Evolutionary conservation across 2,888 invertebrate genomes (phyloP), one percentile per base, ranked within the genome.

Genomic region (Eudasyphora cyanicolor): DNA sequence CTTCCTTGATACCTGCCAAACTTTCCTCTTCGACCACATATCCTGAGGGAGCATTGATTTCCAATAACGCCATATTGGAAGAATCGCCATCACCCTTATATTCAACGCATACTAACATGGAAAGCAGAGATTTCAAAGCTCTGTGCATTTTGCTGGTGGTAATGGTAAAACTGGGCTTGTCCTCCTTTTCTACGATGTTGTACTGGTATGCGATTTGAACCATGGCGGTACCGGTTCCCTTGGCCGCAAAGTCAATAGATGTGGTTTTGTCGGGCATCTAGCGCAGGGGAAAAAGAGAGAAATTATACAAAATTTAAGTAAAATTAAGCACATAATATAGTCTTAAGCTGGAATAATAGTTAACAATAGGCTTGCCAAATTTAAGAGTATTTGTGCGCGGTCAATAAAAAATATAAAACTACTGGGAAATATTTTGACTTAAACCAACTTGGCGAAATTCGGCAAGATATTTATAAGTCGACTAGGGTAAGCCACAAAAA

Each of bases 61-160:
- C 97, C 93, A 98, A 95, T 1, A 98, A 95, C n/a, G 97, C 96
- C 95, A 98, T 96, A 86, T 98, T 98, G 86, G 95, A 95, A 29
- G 94, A 93, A 87, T 94, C 94, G 42, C 94, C 88, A 8, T 87
- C 88, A 24, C 89, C 91, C 5, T 88, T 86, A 24, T 93, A 96
- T 94, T 95, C 95, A 62, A 96, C 94, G 89, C 98, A 98, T 67
- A 97, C 94, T 10, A 95, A 96, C 38, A 98, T 93, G 89, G 96
- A 96, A 81, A 98, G 92, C 86, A 97, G 95, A 89, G 96, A 94
- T 32, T 71, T 64, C 21, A 21, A 21, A 0, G 97, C 96, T 85
- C 95, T 95, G 6, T 88, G 84, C 87, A 95, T 95, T 90, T 97
- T 97, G 10, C 97, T 95, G 87, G 96, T 94, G 0, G 97, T 97